Conservation (phyloP, 2,113 vertebrate species). For the Nycticryphes semicollaris region DNA sequence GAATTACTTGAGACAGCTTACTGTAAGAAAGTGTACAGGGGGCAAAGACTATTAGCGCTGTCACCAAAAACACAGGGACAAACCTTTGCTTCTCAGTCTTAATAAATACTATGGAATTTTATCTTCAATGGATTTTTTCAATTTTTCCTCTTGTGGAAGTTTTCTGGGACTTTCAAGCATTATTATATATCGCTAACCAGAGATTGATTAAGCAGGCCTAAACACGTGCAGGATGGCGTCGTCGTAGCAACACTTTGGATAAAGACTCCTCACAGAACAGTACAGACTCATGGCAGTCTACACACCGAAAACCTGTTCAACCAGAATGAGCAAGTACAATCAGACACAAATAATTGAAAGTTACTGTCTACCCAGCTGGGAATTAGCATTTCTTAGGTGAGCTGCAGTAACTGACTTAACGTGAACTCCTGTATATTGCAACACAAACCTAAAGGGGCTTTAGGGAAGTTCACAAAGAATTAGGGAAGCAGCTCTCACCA, state of each 20-base stretch:
- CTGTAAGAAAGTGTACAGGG: not conserved
- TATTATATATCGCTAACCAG: not conserved
- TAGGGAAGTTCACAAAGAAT: not conserved
- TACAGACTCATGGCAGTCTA: not conserved
- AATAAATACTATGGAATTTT: not conserved
- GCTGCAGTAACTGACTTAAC: not conserved
- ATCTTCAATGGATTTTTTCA: not conserved
- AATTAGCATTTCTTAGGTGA: not conserved
- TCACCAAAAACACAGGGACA: not conserved
- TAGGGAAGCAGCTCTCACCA: not conserved
- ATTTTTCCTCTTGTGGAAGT: not conserved
- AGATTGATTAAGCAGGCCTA: not conserved
- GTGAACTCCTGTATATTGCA: not conserved
- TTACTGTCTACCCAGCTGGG: not conserved
- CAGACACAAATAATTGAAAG: not conserved
- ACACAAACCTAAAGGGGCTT: not conserved
- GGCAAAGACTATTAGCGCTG: not conserved
- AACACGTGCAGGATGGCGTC: not conserved
- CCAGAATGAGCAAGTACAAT: not conserved
- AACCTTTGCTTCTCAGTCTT: not conserved
- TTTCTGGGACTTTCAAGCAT: not conserved
- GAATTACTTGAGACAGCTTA: rapidly evolving
- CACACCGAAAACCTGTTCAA: not conserved
- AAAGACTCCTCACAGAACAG: not conserved
- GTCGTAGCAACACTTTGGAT: not conserved